Conservation (phyloP, 2,888 invertebrate genomes). For the Lasioglossum morio region DNA sequence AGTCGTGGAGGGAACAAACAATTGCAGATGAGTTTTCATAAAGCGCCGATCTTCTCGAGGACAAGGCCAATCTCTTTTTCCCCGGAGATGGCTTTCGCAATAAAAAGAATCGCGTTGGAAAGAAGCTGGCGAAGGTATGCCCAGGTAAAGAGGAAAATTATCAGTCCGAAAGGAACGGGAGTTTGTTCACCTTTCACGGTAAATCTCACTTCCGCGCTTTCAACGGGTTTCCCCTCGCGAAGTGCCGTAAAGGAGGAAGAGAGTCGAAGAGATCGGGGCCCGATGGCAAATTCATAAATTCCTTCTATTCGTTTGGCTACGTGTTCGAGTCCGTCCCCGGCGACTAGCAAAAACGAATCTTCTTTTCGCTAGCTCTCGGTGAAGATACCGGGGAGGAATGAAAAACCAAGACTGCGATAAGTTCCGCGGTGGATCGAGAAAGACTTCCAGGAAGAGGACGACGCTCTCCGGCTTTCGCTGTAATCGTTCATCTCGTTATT, state of each 20-base stretch:
- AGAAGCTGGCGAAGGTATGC: not conserved
- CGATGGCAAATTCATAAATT: conserved; percentile 73
- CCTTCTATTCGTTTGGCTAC: conserved; percentile 26
- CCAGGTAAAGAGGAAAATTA: conserved; percentile 26
- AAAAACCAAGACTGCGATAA: conserved; percentile 12
- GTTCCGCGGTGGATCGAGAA: not conserved
- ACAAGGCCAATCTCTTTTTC: conserved; percentile 3
- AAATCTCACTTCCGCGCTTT: conserved; percentile 42
- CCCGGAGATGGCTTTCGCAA: conserved; percentile 13
- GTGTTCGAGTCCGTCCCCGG: conserved; percentile 34
- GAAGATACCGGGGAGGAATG: not conserved
- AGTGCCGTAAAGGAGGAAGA: not conserved
- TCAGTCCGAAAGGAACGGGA: conserved; percentile 13
- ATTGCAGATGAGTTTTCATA: not conserved
- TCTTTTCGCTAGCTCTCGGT: not conserved
- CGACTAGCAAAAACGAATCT: conserved; percentile 48
- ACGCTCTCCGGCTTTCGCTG: conserved; percentile 65
- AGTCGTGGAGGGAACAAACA: not conserved
- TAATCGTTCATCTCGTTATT: conserved; percentile 78
- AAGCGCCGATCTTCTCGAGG: not conserved
- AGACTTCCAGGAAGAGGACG: conserved; percentile 19
- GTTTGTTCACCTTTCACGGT: conserved; percentile 23
- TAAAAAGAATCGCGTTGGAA: not conserved
- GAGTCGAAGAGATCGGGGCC: too few species aligned
- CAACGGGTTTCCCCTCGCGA: conserved; percentile 25